Conservation (phyloP, 1,140 invertebrate species). For the Diabrotica virgifera region DNA sequence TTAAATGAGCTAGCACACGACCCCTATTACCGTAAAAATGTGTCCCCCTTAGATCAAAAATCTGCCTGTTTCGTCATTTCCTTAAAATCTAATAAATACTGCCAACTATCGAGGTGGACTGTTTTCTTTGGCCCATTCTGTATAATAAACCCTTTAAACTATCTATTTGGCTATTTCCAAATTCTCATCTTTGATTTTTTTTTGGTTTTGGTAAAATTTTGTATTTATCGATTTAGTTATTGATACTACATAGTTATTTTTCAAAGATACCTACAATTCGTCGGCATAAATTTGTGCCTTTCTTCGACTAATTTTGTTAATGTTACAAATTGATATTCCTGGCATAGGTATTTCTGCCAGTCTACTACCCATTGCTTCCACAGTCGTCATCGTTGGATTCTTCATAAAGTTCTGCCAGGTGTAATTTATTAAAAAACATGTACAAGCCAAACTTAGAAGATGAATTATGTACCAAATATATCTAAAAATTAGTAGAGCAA, state of each 20-base stretch:
- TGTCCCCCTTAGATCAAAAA: no score
- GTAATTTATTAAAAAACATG: constrained; percentile 26
- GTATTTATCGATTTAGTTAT: no score
- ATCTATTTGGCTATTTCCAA: no score
- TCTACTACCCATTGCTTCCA: constrained; percentile 51
- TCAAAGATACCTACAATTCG: constrained; percentile 42
- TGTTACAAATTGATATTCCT: constrained; percentile 53
- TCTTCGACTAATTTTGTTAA: constrained; percentile 54
- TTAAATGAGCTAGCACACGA: no score
- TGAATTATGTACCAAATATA: constrained; percentile 21
- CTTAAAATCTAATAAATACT: no score
- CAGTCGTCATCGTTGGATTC: constrained; percentile 50
- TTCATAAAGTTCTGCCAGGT: constrained; percentile 45
- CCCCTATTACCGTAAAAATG: no score
- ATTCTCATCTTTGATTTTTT: no score
- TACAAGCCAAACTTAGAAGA: neutral
- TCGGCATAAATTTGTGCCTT: constrained; percentile 38
- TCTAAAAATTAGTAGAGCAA: constrained; percentile 4
- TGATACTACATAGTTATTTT: constrained; percentile 4
- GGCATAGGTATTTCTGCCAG: constrained; percentile 54
- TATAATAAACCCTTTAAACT: no score
- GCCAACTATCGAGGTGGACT: no score
- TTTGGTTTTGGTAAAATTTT: no score
- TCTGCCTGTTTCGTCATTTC: no score
- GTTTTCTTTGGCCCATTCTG: no score